phyloP scores from a whole-genome alignment of 2,113 vertebrate genomes.

The Tychaedon coryphoeus region DNA sequence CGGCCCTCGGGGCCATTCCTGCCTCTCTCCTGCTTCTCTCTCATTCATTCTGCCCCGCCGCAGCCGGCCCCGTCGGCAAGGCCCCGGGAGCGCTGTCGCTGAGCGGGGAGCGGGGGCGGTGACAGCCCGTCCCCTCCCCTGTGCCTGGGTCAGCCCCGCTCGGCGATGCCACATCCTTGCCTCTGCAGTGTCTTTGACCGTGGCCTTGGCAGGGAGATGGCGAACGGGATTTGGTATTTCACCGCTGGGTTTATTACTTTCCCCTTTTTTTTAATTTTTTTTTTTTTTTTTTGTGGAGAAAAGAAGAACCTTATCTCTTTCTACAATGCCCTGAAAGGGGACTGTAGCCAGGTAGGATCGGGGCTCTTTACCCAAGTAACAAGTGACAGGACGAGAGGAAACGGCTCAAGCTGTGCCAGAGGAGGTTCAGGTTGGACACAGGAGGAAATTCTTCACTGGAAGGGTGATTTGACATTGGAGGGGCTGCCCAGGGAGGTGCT shows the following conservation, averaged over 20 bases:
- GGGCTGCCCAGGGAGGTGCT: not conserved
- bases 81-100: not conserved
- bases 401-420: not conserved
- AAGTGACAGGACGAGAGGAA: not conserved
- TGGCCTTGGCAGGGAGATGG: not conserved
- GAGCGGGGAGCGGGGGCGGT: not conserved
- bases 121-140: not conserved
- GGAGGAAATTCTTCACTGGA: not conserved
- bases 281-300: not conserved
- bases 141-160: not conserved
- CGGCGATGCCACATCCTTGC: not conserved
- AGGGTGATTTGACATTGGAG: not conserved
- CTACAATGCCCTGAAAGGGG: not conserved
- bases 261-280: rapidly evolving
- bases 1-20: no score
- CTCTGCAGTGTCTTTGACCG: not conserved
- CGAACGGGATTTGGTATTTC: rapidly evolving
- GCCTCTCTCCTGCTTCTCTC: not conserved
- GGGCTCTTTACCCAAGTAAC: not conserved
- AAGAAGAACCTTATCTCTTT: not conserved
- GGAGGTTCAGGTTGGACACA: not conserved
- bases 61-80: not conserved
- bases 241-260: not conserved
- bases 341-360: not conserved
- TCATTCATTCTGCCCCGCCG: no score